These are phyloP conservation scores for Castor canadensis DNA, from an alignment of 2,113 vertebrate genomes.

Conservation along the genomic window DNA sequence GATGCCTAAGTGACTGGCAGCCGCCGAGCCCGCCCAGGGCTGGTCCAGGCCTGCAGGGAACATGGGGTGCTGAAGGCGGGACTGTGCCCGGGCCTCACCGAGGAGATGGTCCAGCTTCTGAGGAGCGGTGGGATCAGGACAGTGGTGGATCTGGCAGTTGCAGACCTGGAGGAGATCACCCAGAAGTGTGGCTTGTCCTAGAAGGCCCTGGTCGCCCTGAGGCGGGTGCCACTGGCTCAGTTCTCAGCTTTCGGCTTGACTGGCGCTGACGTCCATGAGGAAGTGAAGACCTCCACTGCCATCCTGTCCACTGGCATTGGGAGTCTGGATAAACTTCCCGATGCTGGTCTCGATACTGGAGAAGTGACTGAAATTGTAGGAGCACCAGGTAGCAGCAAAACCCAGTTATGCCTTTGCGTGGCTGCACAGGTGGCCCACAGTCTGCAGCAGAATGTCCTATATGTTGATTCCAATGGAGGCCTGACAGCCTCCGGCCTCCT, in stretches of 20 bases:
- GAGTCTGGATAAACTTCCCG: constrained; percentile 94
- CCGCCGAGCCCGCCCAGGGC: rapidly evolving
- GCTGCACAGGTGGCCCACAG: constrained; percentile 85
- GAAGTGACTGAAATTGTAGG: constrained; percentile 95
- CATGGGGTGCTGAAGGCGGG: constrained; percentile 89
- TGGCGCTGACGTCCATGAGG: constrained; percentile 94
- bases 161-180: constrained; percentile 90
- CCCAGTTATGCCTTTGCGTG: constrained; percentile 94
- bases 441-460: constrained; percentile 90
- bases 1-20: neutral
- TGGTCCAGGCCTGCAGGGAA: neutral
- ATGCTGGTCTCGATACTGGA: constrained; percentile 95
- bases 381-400: constrained; percentile 93
- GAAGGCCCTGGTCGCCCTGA: constrained; percentile 93
- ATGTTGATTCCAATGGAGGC: constrained; percentile 91
- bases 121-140: constrained; percentile 85
- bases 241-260: constrained; percentile 94
- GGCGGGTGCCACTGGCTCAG: constrained; percentile 95
- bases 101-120: constrained; percentile 85
- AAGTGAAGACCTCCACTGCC: constrained; percentile 90
- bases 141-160: constrained; percentile 94
- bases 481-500: constrained; percentile 89
- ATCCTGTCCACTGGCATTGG: constrained; percentile 90
- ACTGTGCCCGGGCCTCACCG: constrained; percentile 92
- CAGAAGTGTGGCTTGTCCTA: constrained; percentile 93